A percentile compares a stretch with the other conserved stretches of the same genome.
These are phyloP conservation scores for Synanthedon myopaeformis DNA, from an alignment of 2,888 invertebrate species.

Conservation along the genomic window DNA sequence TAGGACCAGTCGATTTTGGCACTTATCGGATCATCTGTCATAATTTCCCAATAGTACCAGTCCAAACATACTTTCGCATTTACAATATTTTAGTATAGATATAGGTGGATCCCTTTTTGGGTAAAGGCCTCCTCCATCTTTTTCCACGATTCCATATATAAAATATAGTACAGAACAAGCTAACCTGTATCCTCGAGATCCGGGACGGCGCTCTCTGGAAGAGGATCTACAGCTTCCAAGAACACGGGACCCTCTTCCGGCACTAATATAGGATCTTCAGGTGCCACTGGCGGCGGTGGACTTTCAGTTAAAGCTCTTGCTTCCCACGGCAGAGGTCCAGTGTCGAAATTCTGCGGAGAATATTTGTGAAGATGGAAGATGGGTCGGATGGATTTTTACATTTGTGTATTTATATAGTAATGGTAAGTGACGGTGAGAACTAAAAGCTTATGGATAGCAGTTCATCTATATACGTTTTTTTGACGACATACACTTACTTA, in stretches of 20 bases:
- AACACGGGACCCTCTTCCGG: conserved; percentile 52
- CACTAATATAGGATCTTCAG: conserved; percentile 49
- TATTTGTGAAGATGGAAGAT: conserved; percentile 3
- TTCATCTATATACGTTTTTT: too few relatives aligned
- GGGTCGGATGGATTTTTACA: neutral
- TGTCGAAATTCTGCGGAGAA: conserved; percentile 41
- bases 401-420: neutral
- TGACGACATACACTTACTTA: too few relatives aligned
- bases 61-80: too few relatives aligned
- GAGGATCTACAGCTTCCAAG: conserved; percentile 46
- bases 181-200: conserved; percentile 54
- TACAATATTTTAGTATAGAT: too few relatives aligned
- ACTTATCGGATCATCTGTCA: too few relatives aligned
- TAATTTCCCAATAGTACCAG: too few relatives aligned
- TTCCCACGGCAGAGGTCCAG: conserved; percentile 56
- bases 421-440: neutral
- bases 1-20: too few relatives aligned
- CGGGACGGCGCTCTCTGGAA: conserved; percentile 49
- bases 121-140: too few relatives aligned
- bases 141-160: too few relatives aligned
- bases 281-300: conserved; percentile 28
- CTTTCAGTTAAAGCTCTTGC: conserved; percentile 33
- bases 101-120: too few relatives aligned
- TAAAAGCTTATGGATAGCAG: too few relatives aligned
- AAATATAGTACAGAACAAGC: too few relatives aligned